Evolutionary conservation across 2,888 invertebrate species (phyloP), one percentile per base, ranked within the genome.

Genomic region (Cheilosia vulpina): DNA sequence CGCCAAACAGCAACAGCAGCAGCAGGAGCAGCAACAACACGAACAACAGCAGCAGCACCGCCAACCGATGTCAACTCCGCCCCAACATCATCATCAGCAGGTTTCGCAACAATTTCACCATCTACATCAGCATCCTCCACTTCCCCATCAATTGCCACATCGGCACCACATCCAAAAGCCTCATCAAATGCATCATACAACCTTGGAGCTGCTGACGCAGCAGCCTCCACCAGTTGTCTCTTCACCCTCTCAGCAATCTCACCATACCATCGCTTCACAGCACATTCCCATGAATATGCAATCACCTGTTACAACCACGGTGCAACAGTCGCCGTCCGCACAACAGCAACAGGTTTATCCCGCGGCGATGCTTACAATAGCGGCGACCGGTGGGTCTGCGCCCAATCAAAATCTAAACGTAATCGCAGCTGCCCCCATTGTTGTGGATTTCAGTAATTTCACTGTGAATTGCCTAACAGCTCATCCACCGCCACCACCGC

Each of bases 371-470:
- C 55, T 89, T n/a, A 88, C 88, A 63, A 87, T 88, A 68, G 85
- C 88, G 47, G 87, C 87, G 19, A 87, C 88, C 7, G 87, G 89
- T 41, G 88, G 89, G 13, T 84, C 89, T 68, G 88, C 89, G 68
- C 76, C 88, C 11, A 87, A 85, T 77, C 90, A 89, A 88, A 90
- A 90, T 87, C 87, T 90, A 17, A 90, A 90, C 87, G 89, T 90
- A 11, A 89, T 90, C 17, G 88, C 89, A 21, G 89, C 89, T 27
- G 89, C 90, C 19, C 90, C 90, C 6, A 89, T 90, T 77, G 89
- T 90, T 71, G 89, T 90, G 31, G 90, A 90, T 79, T 89, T 90
- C 62, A 89, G 89, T 68, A 90, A 89, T 87, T 89, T 90, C 66
- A 88, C 89, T 52, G 88, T 90, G 17, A 90, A 89, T 87, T 89